phyloP scores from a whole-genome alignment of 2,888 invertebrate species.

The Sarcophaga caerulescens region DNA sequence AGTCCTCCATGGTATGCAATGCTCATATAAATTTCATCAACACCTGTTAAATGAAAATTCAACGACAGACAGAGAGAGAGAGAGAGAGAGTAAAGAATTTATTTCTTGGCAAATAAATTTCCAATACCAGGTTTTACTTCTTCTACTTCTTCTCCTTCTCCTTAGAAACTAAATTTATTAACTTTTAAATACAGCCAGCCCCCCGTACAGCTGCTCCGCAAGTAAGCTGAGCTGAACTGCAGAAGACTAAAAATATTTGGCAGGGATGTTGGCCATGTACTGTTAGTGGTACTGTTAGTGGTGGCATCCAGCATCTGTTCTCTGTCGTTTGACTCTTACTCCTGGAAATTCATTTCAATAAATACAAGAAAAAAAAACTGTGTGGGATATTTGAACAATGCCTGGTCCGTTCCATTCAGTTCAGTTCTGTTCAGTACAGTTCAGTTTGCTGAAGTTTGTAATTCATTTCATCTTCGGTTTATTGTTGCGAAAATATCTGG shows the following conservation, averaged over 20 bases:
- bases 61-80: not conserved
- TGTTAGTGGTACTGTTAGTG: not conserved
- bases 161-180: slow-evolving; percentile 1
- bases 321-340: not conserved
- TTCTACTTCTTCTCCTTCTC: too few species aligned
- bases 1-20: too few species aligned
- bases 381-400: not conserved
- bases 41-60: slow-evolving; percentile 27
- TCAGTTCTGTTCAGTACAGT: not conserved
- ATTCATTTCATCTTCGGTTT: not conserved
- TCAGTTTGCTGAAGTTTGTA: not conserved
- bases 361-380: not conserved
- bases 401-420: too few species aligned
- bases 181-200: slow-evolving; percentile 3
- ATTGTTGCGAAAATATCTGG: not conserved
- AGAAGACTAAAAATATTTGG: not conserved
- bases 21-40: slow-evolving; percentile 17
- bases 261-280: not conserved
- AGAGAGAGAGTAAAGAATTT: not conserved
- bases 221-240: not conserved
- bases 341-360: not conserved
- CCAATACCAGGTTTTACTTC: not conserved
- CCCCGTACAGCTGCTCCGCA: too few species aligned
- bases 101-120: slow-evolving; percentile 6
- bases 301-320: not conserved